Conservation (phyloP, 2,888 invertebrate genomes). For the Romanomermis culicivorax region DNA sequence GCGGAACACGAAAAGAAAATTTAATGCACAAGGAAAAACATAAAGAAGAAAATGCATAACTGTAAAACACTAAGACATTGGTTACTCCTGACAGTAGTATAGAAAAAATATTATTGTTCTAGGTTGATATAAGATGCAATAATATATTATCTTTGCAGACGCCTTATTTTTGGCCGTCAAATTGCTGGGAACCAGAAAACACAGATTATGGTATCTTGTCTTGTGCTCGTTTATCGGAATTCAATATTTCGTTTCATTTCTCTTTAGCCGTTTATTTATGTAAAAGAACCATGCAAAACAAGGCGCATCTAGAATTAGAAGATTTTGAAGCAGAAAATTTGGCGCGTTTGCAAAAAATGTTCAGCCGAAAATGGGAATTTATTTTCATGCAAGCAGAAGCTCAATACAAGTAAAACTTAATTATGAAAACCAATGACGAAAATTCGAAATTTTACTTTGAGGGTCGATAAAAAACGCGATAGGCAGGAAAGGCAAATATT, state of each 20-base stretch:
- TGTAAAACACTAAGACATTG: too few species aligned
- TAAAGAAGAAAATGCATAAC: too few species aligned
- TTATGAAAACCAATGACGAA: neutral
- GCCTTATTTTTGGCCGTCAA: conserved; percentile 98
- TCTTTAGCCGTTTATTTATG: conserved; percentile 80
- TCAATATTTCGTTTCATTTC: neutral
- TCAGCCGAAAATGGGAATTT: conserved; percentile 97
- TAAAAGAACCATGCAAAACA: conserved; percentile 99
- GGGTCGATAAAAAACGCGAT: conserved; percentile 92
- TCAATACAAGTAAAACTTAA: conserved; percentile 44
- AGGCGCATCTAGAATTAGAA: conserved; percentile 80
- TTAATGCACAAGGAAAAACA: too few species aligned
- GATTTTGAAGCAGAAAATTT: conserved; percentile 97
- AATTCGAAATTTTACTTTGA: conserved; percentile 16
- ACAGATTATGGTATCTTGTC: conserved; percentile 69
- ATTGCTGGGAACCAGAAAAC: conserved; percentile 96
- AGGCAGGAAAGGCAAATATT: conserved; percentile 89
- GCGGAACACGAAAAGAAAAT: too few species aligned
- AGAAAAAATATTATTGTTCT: too few species aligned
- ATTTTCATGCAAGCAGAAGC: conserved; percentile 97
- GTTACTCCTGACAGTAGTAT: too few species aligned
- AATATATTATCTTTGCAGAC: conserved; percentile 46
- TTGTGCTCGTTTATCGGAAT: neutral
- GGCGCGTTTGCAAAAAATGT: conserved; percentile 91
- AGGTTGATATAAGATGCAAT: too few species aligned